These are phyloP conservation scores for Odontothrips loti DNA, from an alignment of 2,888 invertebrate genomes.

Conservation along the genomic window DNA sequence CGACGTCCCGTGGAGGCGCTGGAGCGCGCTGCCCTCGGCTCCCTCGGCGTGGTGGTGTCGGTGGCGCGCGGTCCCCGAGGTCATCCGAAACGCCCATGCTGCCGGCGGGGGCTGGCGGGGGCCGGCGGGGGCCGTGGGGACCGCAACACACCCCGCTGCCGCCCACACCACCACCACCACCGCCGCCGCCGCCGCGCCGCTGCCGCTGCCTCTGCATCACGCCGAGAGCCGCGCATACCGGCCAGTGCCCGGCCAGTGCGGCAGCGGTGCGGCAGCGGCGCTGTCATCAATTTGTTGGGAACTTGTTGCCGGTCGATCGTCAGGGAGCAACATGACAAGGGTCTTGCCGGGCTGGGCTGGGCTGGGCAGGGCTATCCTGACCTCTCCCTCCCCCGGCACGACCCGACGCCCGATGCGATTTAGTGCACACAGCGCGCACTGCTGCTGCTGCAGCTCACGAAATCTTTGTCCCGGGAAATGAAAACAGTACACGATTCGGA, in stretches of 20 bases:
- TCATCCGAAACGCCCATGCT: slow-evolving; percentile 15
- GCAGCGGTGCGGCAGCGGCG: neutral
- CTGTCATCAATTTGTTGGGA: slow-evolving; percentile 22
- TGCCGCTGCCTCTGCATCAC: neutral
- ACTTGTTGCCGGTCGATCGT: slow-evolving; percentile 7
- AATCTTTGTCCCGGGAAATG: too few relatives aligned
- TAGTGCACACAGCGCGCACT: too few relatives aligned
- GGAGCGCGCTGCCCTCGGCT: neutral
- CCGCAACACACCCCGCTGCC: neutral
- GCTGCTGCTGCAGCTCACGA: too few relatives aligned
- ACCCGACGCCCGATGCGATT: too few relatives aligned
- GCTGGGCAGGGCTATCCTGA: neutral
- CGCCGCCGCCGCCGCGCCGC: neutral
- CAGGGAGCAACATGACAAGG: slow-evolving; percentile 12
- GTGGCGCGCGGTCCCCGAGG: neutral
- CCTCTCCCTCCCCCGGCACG: neutral
- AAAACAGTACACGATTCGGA: too few relatives aligned
- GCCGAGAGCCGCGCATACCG: neutral
- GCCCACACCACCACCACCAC: neutral
- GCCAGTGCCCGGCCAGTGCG: too few relatives aligned
- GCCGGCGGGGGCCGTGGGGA: neutral
- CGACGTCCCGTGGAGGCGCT: neutral
- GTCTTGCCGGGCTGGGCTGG: neutral
- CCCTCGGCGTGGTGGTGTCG: too few relatives aligned
- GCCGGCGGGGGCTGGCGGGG: slow-evolving; percentile 11